A percentile compares a stretch with the other conserved stretches of the same genome.
phyloP scores from a whole-genome alignment of 1,140 invertebrate species.

The Danaus plexippus region DNA sequence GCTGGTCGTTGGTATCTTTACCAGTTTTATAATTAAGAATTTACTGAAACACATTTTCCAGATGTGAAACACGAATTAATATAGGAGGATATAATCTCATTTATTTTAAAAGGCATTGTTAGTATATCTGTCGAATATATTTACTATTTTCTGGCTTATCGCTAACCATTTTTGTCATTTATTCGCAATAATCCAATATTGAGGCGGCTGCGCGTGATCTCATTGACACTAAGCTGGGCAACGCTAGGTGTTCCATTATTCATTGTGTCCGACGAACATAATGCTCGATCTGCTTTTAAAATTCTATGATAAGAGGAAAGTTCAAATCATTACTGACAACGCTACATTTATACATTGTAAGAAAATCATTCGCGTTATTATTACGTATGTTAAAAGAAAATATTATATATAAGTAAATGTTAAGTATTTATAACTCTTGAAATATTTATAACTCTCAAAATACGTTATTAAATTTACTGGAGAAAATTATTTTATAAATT shows the following conservation, averaged over 20 bases:
- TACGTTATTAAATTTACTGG: no score
- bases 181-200: slow-evolving; percentile 55
- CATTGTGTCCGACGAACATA: slow-evolving; percentile 38
- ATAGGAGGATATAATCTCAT: slow-evolving; percentile 12
- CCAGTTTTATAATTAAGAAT: slow-evolving; percentile 25
- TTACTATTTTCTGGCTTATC: slow-evolving; percentile 22
- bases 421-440: no score
- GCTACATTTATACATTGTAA: no score
- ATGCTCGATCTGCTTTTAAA: slow-evolving; percentile 46
- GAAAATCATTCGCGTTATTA: no score
- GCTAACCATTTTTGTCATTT: slow-evolving; percentile 48
- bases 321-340: slow-evolving; percentile 1
- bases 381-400: no score
- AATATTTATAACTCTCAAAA: no score
- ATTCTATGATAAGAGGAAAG: slow-evolving; percentile 20
- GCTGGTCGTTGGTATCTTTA: slow-evolving; percentile 35
- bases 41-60: slow-evolving; percentile 16
- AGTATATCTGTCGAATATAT: slow-evolving; percentile 9
- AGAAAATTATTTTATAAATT: no score
- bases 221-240: slow-evolving; percentile 50
- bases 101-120: slow-evolving; percentile 21
- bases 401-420: no score
- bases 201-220: slow-evolving; percentile 45
- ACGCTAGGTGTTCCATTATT: slow-evolving; percentile 47
- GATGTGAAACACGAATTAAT: slow-evolving; percentile 16